phyloP scores from a whole-genome alignment of 2,113 vertebrate species.

The Acanthisitta chloris region DNA sequence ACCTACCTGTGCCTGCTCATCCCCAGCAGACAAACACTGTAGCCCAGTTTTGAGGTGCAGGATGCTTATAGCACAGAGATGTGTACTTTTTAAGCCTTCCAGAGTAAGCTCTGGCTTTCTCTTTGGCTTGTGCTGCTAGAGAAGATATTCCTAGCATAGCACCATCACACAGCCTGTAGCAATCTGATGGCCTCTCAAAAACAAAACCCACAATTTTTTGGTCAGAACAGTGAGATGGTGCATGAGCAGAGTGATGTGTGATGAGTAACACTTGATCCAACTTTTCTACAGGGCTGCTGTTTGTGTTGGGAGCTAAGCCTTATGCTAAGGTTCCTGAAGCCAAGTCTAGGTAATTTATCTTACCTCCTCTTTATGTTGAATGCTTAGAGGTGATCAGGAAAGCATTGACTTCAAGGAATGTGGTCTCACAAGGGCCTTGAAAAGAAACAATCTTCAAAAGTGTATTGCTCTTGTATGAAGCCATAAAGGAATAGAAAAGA shows the following conservation, averaged over 20 bases:
- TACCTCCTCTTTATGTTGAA: too few relatives aligned
- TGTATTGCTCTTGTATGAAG: not conserved
- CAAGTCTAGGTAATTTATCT: not conserved
- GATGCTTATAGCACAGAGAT: not conserved
- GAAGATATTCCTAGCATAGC: accelerated
- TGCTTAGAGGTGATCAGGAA: not conserved
- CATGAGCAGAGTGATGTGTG: not conserved
- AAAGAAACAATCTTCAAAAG: not conserved
- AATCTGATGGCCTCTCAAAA: not conserved
- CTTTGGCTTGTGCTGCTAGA: not conserved
- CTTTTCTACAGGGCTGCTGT: not conserved
- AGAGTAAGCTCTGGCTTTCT: not conserved
- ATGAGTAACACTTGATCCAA: not conserved
- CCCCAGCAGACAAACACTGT: not conserved
- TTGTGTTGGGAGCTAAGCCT: not conserved
- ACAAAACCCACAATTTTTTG: not conserved
- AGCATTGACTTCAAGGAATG: not conserved
- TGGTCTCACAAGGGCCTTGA: not conserved
- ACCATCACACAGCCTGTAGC: not conserved
- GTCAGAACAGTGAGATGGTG: not conserved
- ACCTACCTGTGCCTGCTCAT: not conserved
- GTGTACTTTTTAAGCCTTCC: not conserved
- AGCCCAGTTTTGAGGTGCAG: not conserved
- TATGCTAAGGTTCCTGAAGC: not conserved
- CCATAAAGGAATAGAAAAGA: not conserved